Evolutionary conservation across 1,140 invertebrate species (phyloP).

Genomic region (Drosophila ironensis): DNA sequence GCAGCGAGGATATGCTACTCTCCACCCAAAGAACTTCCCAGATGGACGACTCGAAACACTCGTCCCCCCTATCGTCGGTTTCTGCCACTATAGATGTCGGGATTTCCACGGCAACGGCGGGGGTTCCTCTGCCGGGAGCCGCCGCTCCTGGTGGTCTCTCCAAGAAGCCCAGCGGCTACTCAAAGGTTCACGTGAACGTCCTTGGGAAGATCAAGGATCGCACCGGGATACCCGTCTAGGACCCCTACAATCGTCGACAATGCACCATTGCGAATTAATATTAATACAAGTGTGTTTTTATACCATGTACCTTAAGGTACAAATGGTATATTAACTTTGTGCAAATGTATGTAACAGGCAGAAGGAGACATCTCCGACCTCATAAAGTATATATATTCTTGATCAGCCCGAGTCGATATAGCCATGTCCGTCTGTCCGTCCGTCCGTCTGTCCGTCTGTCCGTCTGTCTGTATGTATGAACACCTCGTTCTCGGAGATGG

Average conservation of each 20-base stretch:
- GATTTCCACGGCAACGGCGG: slow-evolving; percentile 43
- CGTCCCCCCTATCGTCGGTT: slow-evolving; percentile 64
- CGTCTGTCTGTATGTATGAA: too few relatives aligned
- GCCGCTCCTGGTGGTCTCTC: slow-evolving; percentile 27
- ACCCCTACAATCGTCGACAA: slow-evolving; percentile 5
- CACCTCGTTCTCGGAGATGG: too few relatives aligned
- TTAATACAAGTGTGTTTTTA: too few relatives aligned
- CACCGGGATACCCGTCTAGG: slow-evolving; percentile 80
- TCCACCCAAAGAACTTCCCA: slow-evolving; percentile 60
- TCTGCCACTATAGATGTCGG: slow-evolving; percentile 50
- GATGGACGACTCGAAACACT: slow-evolving; percentile 71
- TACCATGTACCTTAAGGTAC: too few relatives aligned
- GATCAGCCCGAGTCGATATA: too few relatives aligned
- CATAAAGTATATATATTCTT: too few relatives aligned
- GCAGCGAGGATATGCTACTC: slow-evolving; percentile 58
- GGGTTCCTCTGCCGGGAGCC: slow-evolving; percentile 5
- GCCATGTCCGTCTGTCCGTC: too few relatives aligned
- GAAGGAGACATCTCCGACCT: too few relatives aligned
- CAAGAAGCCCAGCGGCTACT: slow-evolving; percentile 72
- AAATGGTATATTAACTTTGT: too few relatives aligned
- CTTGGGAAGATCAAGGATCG: slow-evolving; percentile 81
- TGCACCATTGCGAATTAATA: slow-evolving; percentile 31
- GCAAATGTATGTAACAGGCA: too few relatives aligned
- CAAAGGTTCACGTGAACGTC: slow-evolving; percentile 79
- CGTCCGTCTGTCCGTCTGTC: too few relatives aligned